phyloP scores from a whole-genome alignment of 2,797 vertebrate species.

The Myotis daubentonii region DNA sequence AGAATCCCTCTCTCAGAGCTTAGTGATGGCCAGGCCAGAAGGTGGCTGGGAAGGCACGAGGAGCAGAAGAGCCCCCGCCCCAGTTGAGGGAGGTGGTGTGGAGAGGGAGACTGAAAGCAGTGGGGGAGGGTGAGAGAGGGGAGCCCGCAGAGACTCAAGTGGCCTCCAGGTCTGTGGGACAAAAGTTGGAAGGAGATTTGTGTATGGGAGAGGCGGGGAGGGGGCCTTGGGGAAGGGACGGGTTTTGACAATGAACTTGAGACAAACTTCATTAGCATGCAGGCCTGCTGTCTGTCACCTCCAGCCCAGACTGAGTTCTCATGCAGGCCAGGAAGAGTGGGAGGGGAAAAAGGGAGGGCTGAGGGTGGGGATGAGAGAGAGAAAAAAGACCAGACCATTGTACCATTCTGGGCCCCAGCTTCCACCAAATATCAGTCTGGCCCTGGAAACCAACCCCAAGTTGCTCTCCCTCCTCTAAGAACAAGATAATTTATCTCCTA shows the following conservation, averaged over 20 bases:
- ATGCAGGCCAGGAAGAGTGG: conserved; percentile 83
- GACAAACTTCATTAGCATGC: conserved; percentile 89
- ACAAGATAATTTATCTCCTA: conserved; percentile 76
- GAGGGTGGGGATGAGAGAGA: conserved; percentile 39
- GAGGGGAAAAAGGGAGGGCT: conserved; percentile 67
- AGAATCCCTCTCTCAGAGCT: conserved; percentile 42
- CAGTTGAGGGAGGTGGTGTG: conserved; percentile 11
- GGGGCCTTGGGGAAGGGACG: conserved; percentile 74
- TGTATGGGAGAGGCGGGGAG: conserved; percentile 54
- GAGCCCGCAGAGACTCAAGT: conserved; percentile 72
- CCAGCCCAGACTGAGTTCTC: conserved; percentile 88
- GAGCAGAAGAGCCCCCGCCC: conserved; percentile 40
- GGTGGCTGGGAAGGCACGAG: conserved; percentile 43
- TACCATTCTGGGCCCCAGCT: conserved; percentile 66
- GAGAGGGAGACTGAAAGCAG: conserved; percentile 36
- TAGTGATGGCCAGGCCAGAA: conserved; percentile 34
- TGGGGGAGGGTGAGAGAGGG: conserved; percentile 70
- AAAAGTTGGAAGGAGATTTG: conserved; percentile 81
- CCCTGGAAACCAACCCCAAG: conserved; percentile 77
- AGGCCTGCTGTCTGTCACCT: conserved; percentile 87
- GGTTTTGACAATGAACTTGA: conserved; percentile 91
- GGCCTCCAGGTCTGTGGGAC: conserved; percentile 80
- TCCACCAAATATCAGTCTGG: conserved; percentile 61
- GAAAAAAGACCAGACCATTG: conserved; percentile 65
- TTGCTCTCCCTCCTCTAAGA: conserved; percentile 43